Evolutionary conservation across 2,113 vertebrate genomes (phyloP), one percentile per base, ranked within the genome.

Genomic region (Leptobrachium leishanense): DNA sequence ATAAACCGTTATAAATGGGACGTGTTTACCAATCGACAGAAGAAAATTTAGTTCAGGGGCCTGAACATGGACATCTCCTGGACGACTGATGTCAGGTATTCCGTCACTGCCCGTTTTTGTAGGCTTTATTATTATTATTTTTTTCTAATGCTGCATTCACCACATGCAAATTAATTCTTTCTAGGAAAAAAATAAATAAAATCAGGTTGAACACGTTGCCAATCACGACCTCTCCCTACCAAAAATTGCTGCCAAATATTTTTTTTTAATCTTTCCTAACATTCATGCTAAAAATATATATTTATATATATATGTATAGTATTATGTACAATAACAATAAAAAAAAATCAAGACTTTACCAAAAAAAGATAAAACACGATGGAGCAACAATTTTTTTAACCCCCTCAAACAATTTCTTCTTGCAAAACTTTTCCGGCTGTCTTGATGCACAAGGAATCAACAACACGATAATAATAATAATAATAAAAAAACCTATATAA

Each of bases 301-400:
- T 74, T 31, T 63, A 57, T 74, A 74, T 55, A 85, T 88, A 82
- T 88, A 93, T 85, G 92, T 88, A 88, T 90, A 89, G 90, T 89
- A 69, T 88, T 88, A 85, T 88, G 82, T 88, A 93, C 85, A 93
- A 88, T 87, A 91, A 89, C 90, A 90, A 69, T 65, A 13, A 46
- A 43, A 68, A 42, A 40, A 91, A 91, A 87, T 85, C 83, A 89
- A 90, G 88, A 86, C 87, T 88, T 91, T 88, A 85, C 84, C 90
- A 87, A 89, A 84, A 90, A 89, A 83, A 86, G 87, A 89, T 84
- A 90, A 89, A 83, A 86, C 83, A 86, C 44, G 13, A 59, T 91
- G 92, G 91, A 92, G 91, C 91, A 92, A 92, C 83, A 85, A 90
- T 87, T 87, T 87, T 88, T 88, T 86, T 84, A 87, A 46, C 73